Base-by-base conservation (phyloP, 2,113 vertebrate species). In the Podarcis muralis region DNA sequence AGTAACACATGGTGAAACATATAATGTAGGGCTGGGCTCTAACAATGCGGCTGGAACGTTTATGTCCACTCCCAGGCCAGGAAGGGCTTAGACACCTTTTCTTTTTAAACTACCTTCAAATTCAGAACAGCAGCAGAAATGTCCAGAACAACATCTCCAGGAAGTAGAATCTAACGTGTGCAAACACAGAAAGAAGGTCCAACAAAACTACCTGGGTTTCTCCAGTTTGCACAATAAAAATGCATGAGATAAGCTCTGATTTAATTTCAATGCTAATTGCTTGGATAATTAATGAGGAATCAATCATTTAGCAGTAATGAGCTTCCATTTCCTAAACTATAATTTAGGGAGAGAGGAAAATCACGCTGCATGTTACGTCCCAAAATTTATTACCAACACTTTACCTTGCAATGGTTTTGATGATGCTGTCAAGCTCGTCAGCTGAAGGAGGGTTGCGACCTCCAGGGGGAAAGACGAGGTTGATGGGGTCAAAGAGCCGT, bases 401-500 rank as follows among this genome's bases (percentile, higher is more conserved):
- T 53, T 96, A 98, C 98, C 98, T 98, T 95, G 96, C 95, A 93
- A 99, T 98, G 79, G 98, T 99, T 97, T 99, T 99, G 95, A 98
- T 98, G 95, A 99, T 99, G 94, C 98, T 98, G 85, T 99, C 99
- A 92, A 99, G 97, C 90, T 99, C 99, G 0, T 99, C 99, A 27
- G 93, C 96, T 91, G 98, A 99, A 87, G 98, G 98, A 12, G 98
- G 98, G 94, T 98, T 99, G 66, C 97, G 97, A 6, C 98, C 99
- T 30, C 99, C 98, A 90, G 98, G 97, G 1, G 99, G 99, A 79
- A 99, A 99, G 84, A 99, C 98, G 4, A 99, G 98, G 94, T 99
- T 99, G 97, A 99, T 99, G 37, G 99, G 99, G 92, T 99, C 99
- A 87, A 99, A 99, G 57, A 99, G 98, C 12, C 99, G 98, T 15